Evolutionary conservation across 2,888 invertebrate species (phyloP), one percentile per base, ranked within the genome.

Genomic region (Polydrusus tereticollis): DNA sequence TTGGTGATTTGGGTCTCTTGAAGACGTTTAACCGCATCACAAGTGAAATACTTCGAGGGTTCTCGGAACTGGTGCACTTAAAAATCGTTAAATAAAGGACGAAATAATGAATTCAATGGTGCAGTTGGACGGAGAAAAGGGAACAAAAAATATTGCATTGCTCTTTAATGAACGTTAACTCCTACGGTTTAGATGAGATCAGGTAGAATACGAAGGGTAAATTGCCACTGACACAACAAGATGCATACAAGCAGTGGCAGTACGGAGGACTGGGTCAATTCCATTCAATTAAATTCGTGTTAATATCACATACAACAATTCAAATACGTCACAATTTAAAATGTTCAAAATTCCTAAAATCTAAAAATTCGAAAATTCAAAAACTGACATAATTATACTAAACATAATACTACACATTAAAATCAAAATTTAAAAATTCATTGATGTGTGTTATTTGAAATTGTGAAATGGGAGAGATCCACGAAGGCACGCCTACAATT

Each of bases 151-250:
- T 76, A 79, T 79, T 78, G 77, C 79, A 81, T 79, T 78, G 78
- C 80, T 76, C 77, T 80, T 80, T 79, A 79, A 80, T 79, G 80
- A 79, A 76, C 78, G 77, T 74, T 78, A 76, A 79, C 78, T 78
- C 76, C 75, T 78, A 77, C 77, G 75, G 77, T 76, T 77, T 73
- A 76, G 75, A 76, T 74, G 74, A 75, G 75, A 76, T 76, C 79
- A 79, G 79, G 79, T 79, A 78, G 78, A 74, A 74, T 65, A 43
- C 62, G 63, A 64, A 71, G 74, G 69, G 74, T 75, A 66, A 72
- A 75, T 72, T 69, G 69, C 69, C 73, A 73, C 69, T 73, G 66
- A 69, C 65, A 73, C 69, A 69, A 69, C 59, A 52, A 58, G 69
- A 62, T 72, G 55, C 66, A 60, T 69, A 62, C 72, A 63, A 16